Percentiles rank a stretch among this genome's conserved stretches.
These are phyloP conservation scores for Phoronis australis DNA, from an alignment of 2,888 invertebrate species.

Conservation along the genomic window DNA sequence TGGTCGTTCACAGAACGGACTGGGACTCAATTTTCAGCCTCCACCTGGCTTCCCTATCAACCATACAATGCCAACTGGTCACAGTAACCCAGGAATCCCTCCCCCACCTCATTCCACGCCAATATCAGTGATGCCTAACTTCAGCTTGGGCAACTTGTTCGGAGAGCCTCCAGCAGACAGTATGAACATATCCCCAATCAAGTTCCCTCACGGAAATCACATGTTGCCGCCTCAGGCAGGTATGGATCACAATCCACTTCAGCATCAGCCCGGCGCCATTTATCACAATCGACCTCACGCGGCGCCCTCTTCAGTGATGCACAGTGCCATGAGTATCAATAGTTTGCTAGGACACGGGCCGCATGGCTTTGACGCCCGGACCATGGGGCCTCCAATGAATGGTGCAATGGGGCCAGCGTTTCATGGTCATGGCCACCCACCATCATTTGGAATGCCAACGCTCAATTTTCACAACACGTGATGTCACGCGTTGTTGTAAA, in stretches of 20 bases:
- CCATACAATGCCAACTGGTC: constrained; percentile 32
- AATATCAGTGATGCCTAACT: constrained; percentile 34
- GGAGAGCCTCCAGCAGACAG: constrained; percentile 39
- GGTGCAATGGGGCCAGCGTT: constrained; percentile 43
- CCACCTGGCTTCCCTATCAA: constrained; percentile 42
- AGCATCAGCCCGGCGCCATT: constrained; percentile 29
- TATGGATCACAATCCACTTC: constrained; percentile 37
- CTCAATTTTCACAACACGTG: too few species aligned
- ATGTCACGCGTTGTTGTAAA: too few species aligned
- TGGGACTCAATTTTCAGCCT: constrained; percentile 44
- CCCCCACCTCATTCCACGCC: constrained; percentile 32
- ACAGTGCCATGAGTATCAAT: constrained; percentile 47
- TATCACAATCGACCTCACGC: constrained; percentile 43
- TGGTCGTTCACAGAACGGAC: constrained; percentile 37
- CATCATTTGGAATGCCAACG: constrained; percentile 45
- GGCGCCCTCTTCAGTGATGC: constrained; percentile 33
- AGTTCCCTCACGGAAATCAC: constrained; percentile 44
- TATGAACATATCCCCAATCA: constrained; percentile 48
- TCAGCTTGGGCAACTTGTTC: constrained; percentile 45
- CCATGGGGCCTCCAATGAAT: constrained; percentile 23
- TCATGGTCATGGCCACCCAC: constrained; percentile 37
- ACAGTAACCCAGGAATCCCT: constrained; percentile 30
- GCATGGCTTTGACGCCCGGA: constrained; percentile 44
- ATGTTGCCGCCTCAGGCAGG: constrained; percentile 31
- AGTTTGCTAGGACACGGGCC: constrained; percentile 45